Percentiles rank a stretch among this genome's conserved stretches.
Conservation (phyloP, 1,140 invertebrate species). For the Rhysida immarginata region DNA sequence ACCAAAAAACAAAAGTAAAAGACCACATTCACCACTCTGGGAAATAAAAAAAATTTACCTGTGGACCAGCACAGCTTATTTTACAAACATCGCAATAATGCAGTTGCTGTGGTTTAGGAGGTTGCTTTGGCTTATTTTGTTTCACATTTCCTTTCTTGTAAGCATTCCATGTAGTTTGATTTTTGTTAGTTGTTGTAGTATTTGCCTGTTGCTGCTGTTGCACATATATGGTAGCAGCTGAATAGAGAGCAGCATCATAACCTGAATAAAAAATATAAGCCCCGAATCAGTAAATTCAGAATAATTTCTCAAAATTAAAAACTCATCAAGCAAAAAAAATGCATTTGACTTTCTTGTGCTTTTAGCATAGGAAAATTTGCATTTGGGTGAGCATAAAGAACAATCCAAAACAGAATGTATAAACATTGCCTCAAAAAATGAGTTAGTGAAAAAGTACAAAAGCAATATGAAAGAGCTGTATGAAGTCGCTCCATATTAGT, state of each 20-base stretch:
- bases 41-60: slow-evolving; percentile 34
- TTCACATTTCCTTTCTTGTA: slow-evolving; percentile 47
- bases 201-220: slow-evolving; percentile 47
- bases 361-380: too few relatives aligned
- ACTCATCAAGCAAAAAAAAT: too few relatives aligned
- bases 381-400: too few relatives aligned
- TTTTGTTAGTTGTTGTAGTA: slow-evolving; percentile 18
- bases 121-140: slow-evolving; percentile 52
- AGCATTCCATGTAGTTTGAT: slow-evolving; percentile 39
- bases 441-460: too few relatives aligned
- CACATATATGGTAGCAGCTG: slow-evolving; percentile 81
- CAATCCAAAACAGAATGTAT: too few relatives aligned
- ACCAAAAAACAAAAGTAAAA: slow-evolving; percentile 1
- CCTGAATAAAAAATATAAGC: slow-evolving; percentile 39
- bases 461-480: too few relatives aligned
- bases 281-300: too few relatives aligned
- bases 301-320: too few relatives aligned
- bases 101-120: slow-evolving; percentile 74
- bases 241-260: slow-evolving; percentile 83
- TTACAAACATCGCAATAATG: slow-evolving; percentile 96
- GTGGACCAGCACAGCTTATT: slow-evolving; percentile 89
- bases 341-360: too few relatives aligned
- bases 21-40: too few relatives aligned
- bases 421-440: too few relatives aligned
- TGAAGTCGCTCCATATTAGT: too few relatives aligned